phyloP scores from a whole-genome alignment of 1,140 invertebrate species.

The Brachionus rubens region DNA sequence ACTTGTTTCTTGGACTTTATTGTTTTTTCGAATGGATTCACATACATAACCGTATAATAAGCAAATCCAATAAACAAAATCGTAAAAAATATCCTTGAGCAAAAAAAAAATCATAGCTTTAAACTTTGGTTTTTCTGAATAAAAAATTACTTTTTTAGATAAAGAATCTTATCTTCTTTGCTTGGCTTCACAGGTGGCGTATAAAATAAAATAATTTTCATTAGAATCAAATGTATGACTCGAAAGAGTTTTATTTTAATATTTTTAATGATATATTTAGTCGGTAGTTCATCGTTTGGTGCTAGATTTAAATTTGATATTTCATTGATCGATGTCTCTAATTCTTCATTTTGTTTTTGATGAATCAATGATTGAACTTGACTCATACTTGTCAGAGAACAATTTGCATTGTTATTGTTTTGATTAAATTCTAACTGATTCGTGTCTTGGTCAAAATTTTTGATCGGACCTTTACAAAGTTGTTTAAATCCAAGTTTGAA shows the following conservation, averaged over 20 bases:
- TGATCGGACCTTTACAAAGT: no score
- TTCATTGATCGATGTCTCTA: not conserved
- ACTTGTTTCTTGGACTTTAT: not conserved
- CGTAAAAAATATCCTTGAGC: not conserved
- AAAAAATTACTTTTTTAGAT: slow-evolving; percentile 30
- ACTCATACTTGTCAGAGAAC: not conserved
- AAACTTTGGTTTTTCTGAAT: not conserved
- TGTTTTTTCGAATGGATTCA: no score
- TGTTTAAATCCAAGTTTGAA: no score
- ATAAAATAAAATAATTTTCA: slow-evolving; percentile 16
- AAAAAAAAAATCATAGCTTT: not conserved
- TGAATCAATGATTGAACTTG: not conserved
- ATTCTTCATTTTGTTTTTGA: not conserved
- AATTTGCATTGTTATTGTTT: not conserved
- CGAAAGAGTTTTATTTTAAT: not conserved
- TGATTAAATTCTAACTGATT: not conserved
- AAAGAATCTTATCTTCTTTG: not conserved
- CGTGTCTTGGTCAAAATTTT: no score
- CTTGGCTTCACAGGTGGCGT: not conserved
- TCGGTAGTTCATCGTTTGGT: not conserved
- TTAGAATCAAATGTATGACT: not conserved
- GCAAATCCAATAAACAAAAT: no score
- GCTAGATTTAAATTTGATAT: not conserved
- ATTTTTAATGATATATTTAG: slow-evolving; percentile 6
- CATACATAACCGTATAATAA: no score